Conservation (phyloP, 2,888 invertebrate species). For the Anthophora plumipes region DNA sequence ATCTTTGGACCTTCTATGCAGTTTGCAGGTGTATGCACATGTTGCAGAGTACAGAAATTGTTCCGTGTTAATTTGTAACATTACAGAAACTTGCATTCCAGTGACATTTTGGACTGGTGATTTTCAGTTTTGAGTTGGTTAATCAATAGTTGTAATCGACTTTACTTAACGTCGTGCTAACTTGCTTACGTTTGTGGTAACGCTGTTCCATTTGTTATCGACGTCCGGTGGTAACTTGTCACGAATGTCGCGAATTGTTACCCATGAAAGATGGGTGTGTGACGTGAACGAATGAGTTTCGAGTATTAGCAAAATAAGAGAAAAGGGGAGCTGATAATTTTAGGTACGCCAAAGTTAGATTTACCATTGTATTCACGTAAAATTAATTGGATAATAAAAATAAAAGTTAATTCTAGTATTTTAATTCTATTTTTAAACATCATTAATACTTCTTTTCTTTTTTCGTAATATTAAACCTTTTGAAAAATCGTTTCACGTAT, state of each 20-base stretch:
- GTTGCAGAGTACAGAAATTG: neutral
- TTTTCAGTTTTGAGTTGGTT: conserved; percentile 1
- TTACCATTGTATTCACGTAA: no score
- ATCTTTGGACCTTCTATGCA: neutral
- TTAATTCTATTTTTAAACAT: no score
- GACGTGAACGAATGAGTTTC: neutral
- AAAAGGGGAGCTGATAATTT: neutral
- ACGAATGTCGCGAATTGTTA: neutral
- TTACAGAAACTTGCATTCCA: neutral
- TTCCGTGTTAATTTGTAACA: conserved; percentile 13
- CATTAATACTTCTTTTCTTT: no score
- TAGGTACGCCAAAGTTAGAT: no score
- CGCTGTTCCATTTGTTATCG: conserved; percentile 3
- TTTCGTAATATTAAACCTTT: no score
- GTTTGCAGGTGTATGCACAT: neutral
- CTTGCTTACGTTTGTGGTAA: conserved; percentile 1
- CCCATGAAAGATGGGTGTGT: neutral
- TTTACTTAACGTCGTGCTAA: neutral
- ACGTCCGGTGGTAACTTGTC: neutral
- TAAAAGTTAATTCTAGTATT: no score
- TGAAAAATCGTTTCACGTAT: no score
- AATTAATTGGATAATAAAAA: no score
- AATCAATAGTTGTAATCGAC: conserved; percentile 13
- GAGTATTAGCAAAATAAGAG: no score
- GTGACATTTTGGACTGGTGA: neutral